Conservation (phyloP, 2,888 invertebrate species). For the Epirrhoe tristata region DNA sequence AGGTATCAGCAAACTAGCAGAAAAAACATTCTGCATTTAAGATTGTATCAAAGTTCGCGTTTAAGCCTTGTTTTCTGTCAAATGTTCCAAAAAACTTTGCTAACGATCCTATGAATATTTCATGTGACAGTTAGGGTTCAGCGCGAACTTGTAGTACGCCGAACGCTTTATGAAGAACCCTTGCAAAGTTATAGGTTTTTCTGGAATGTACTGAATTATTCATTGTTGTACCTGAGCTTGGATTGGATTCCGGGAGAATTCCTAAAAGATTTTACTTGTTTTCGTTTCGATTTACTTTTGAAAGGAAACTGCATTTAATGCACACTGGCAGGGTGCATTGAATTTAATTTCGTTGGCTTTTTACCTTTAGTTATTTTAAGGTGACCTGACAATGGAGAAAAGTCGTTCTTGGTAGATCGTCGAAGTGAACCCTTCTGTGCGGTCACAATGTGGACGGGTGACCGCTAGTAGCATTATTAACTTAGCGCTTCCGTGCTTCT, state of each 20-base stretch:
- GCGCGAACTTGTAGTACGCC: constrained; percentile 22
- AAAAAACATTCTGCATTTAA: constrained; percentile 26
- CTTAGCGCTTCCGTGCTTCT: too few relatives aligned
- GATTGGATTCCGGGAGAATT: constrained; percentile 13
- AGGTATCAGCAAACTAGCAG: constrained; percentile 16
- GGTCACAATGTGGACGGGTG: too few relatives aligned
- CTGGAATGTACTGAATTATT: constrained; percentile 56
- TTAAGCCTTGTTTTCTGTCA: constrained; percentile 48
- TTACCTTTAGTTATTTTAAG: too few relatives aligned
- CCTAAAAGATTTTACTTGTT: constrained; percentile 17
- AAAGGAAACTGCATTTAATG: not conserved
- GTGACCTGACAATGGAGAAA: too few relatives aligned
- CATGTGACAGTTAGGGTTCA: constrained; percentile 44
- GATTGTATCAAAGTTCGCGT: constrained; percentile 29
- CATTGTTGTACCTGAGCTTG: constrained; percentile 41
- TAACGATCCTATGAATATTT: constrained; percentile 53
- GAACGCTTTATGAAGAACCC: constrained; percentile 51
- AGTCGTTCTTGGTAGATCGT: too few relatives aligned
- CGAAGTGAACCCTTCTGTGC: too few relatives aligned
- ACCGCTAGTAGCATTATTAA: too few relatives aligned
- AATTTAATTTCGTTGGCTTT: too few relatives aligned
- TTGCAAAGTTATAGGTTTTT: constrained; percentile 54
- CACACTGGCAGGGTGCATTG: too few relatives aligned
- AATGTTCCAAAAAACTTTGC: constrained; percentile 47
- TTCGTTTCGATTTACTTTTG: not conserved